Base-by-base conservation (phyloP, 2,797 vertebrate species). In the Gobionotothen gibberifrons region DNA sequence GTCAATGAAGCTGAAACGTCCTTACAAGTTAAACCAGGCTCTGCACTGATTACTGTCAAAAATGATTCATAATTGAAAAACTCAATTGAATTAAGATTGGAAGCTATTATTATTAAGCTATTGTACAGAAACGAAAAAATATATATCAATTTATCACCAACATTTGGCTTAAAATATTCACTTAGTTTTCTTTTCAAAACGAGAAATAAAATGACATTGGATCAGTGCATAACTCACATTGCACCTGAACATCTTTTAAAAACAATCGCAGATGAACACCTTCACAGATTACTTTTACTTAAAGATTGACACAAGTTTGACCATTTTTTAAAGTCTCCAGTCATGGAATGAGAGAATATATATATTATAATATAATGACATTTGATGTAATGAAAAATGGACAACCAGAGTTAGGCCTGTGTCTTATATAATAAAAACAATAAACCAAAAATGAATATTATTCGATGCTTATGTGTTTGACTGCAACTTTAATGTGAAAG, bases 161-260 rank as follows among this genome's bases (percentile, higher is more conserved):
- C 32, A 2, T 36, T 36, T 36, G 29, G 32, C 7, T 36, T 26
- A 5, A 26, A 5, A 26, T 26, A 26, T 26, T 26, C 26, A 26
- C 26, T 26, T 26, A 5, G 26, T 26, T 26, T 26, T 26, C 26
- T 26, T 26, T 26, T 26, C 4, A 5, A 26, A 26, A 26, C 4
- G 29, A 63, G 68, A 49, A 8, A 43, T 47, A 44, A 29, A 26
- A 81, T 55, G 69, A 69, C 44, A 26, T 40, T 32, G 32, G 39
- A n/a, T 59, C 14, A 49, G 67, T 4, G 9, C 17, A 22, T 21
- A 52, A 36, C 48, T 19, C 12, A 13, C 49, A 64, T 26, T 62
- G 43, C 68, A 61, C 29, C 46, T 54, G n/a, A 19, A 51, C 52
- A 4, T 69, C 51, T 69, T 43, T 64, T 47, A 26, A 36, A 26